A percentile compares a stretch with the other conserved stretches of the same genome.
These are phyloP conservation scores for Zoroaster sp. DNA, from an alignment of 53 echinoderm and acorn worm species.

Conservation along the genomic window DNA sequence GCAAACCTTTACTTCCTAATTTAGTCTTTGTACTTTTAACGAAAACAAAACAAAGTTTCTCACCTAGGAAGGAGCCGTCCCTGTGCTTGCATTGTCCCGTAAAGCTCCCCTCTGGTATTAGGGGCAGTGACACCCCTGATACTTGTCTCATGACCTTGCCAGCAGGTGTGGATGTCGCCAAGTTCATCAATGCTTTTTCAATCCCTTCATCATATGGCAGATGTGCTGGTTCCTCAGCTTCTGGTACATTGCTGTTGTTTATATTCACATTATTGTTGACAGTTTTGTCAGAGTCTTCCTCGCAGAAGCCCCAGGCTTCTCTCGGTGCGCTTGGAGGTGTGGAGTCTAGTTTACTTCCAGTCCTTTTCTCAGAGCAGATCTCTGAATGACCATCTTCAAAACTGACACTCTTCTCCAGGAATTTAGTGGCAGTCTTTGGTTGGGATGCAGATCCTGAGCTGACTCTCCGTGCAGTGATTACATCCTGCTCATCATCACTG, in stretches of 20 bases:
- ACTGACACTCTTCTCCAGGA: slow-evolving; percentile 51
- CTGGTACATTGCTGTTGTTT: slow-evolving; percentile 15
- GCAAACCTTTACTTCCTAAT: no score
- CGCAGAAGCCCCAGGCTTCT: slow-evolving; percentile 24
- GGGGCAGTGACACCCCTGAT: slow-evolving; percentile 61
- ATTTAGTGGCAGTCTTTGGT: slow-evolving; percentile 1
- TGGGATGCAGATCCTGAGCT: background rate
- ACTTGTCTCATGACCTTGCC: slow-evolving; percentile 70
- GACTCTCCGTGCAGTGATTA: slow-evolving; percentile 18
- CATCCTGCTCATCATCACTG: slow-evolving; percentile 52
- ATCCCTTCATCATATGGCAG: background rate
- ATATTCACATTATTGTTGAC: slow-evolving; percentile 38
- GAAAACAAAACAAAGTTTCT: slow-evolving; percentile 33
- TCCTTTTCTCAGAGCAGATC: background rate
- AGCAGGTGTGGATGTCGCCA: slow-evolving; percentile 88
- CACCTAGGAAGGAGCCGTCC: slow-evolving; percentile 90
- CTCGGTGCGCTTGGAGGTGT: background rate
- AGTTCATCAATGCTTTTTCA: background rate
- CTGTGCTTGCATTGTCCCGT: slow-evolving; percentile 83
- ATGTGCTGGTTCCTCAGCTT: background rate
- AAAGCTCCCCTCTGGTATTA: slow-evolving; percentile 86
- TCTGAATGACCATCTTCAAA: slow-evolving; percentile 15
- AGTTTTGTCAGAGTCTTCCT: background rate
- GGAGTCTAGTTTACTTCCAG: background rate
- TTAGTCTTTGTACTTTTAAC: no score